A percentile compares a stretch with the other conserved stretches of the same genome.
Conservation (phyloP, 1,140 invertebrate genomes). For the Ceratosolen solmsi region DNA sequence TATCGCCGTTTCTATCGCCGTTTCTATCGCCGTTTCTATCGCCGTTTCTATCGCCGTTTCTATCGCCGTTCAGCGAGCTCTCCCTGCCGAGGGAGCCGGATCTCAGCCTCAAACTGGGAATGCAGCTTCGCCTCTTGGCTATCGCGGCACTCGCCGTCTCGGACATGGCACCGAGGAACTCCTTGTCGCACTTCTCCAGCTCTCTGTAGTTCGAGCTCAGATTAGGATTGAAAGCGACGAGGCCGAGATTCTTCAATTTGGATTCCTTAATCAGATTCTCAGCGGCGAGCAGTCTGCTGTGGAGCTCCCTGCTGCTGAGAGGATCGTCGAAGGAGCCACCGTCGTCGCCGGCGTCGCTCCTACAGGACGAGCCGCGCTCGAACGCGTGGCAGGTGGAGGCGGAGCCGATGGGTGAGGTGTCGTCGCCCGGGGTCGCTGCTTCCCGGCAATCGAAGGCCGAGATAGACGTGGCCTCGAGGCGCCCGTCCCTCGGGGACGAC, state of each 20-base stretch:
- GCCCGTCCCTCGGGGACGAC: not conserved
- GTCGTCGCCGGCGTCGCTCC: slow-evolving; percentile 56
- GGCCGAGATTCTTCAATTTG: slow-evolving; percentile 63
- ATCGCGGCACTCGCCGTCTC: slow-evolving; percentile 53
- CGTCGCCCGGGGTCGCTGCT: slow-evolving; percentile 57
- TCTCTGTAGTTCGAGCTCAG: slow-evolving; percentile 61
- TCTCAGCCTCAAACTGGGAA: slow-evolving; percentile 64
- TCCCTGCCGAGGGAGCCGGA: slow-evolving; percentile 68
- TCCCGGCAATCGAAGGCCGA: slow-evolving; percentile 54
- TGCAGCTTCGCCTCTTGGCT: slow-evolving; percentile 64
- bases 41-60: slow-evolving; percentile 54
- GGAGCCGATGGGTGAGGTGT: slow-evolving; percentile 65
- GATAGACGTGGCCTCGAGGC: slow-evolving; percentile 53
- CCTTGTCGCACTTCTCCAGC: slow-evolving; percentile 66
- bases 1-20: slow-evolving; percentile 53
- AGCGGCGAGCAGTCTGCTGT: slow-evolving; percentile 63
- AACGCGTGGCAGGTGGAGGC: slow-evolving; percentile 59
- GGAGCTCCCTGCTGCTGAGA: slow-evolving; percentile 10
- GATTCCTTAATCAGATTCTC: slow-evolving; percentile 71
- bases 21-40: slow-evolving; percentile 50
- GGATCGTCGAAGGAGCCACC: slow-evolving; percentile 55
- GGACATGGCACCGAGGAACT: slow-evolving; percentile 57
- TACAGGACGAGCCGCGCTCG: slow-evolving; percentile 57
- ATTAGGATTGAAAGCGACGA: slow-evolving; percentile 57
- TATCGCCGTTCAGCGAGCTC: slow-evolving; percentile 47